Conservation (phyloP, 2,888 invertebrate genomes). For the Drosophila prolongata region DNA sequence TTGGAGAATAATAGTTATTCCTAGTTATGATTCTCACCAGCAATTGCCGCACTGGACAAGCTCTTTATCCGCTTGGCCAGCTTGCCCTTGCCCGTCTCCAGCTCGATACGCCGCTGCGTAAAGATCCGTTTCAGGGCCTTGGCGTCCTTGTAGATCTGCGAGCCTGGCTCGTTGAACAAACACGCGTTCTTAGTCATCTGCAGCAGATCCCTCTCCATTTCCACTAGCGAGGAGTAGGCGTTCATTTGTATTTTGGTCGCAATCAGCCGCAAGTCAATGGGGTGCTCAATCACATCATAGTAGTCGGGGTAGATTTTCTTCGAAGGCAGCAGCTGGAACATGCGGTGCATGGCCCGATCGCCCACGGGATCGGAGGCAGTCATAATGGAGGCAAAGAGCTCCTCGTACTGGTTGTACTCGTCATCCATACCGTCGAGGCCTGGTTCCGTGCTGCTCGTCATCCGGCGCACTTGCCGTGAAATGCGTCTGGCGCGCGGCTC, state of each 20-base stretch:
- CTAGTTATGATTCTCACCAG: constrained; percentile 51
- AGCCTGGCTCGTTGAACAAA: constrained; percentile 97
- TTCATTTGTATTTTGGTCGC: constrained; percentile 95
- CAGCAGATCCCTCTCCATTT: constrained; percentile 95
- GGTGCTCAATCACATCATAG: constrained; percentile 96
- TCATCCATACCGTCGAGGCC: constrained; percentile 89
- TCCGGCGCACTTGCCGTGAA: constrained; percentile 80
- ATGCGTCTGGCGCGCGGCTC: constrained; percentile 80
- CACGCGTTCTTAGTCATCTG: constrained; percentile 98
- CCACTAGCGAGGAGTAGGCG: constrained; percentile 90
- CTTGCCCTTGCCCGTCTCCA: constrained; percentile 88
- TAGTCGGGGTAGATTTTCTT: constrained; percentile 97
- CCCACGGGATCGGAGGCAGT: constrained; percentile 91
- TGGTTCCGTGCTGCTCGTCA: constrained; percentile 87
- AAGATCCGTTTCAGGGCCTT: constrained; percentile 92
- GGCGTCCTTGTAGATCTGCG: constrained; percentile 98
- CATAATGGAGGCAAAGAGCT: constrained; percentile 94
- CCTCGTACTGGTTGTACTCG: constrained; percentile 91
- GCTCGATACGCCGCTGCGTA: constrained; percentile 88
- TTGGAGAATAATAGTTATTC: background rate
- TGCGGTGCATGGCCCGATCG: constrained; percentile 92
- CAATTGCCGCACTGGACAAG: constrained; percentile 77
- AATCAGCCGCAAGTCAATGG: constrained; percentile 97
- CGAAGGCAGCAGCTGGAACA: constrained; percentile 96
- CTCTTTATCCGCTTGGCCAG: constrained; percentile 83